A percentile compares a stretch with the other conserved stretches of the same genome.
Evolutionary conservation across 2,113 vertebrate species (phyloP).

Genomic region (Aix galericulata): DNA sequence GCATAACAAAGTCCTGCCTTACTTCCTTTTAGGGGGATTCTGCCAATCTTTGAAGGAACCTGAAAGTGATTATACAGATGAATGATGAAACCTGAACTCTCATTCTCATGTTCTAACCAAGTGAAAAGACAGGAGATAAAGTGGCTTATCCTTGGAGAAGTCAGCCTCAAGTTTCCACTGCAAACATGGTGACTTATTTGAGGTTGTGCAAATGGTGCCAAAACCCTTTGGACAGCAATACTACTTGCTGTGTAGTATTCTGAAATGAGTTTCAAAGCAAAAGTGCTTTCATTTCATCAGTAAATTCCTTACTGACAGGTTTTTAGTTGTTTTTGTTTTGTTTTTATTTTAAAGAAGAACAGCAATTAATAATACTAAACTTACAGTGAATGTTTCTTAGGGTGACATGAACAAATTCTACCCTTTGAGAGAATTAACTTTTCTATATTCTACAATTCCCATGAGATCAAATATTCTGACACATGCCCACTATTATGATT

Average conservation of each 20-base stretch:
- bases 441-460: background rate
- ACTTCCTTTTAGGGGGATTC: background rate
- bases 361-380: background rate
- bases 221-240: background rate
- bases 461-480: background rate
- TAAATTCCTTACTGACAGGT: background rate
- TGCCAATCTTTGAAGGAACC: background rate
- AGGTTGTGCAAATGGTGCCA: background rate
- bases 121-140: background rate
- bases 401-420: background rate
- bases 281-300: background rate
- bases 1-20: background rate
- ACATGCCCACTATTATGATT: background rate
- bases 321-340: background rate
- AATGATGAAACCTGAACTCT: slow-evolving; percentile 12
- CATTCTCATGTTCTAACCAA: background rate
- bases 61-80: slow-evolving; percentile 19
- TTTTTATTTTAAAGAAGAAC: background rate
- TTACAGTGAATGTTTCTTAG: background rate
- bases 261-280: background rate
- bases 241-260: background rate
- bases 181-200: rapidly evolving
- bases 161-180: background rate
- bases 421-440: background rate
- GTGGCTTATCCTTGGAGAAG: background rate